phyloP scores from a whole-genome alignment of 2,113 vertebrate genomes.

The Cynopterus brachyotis region DNA sequence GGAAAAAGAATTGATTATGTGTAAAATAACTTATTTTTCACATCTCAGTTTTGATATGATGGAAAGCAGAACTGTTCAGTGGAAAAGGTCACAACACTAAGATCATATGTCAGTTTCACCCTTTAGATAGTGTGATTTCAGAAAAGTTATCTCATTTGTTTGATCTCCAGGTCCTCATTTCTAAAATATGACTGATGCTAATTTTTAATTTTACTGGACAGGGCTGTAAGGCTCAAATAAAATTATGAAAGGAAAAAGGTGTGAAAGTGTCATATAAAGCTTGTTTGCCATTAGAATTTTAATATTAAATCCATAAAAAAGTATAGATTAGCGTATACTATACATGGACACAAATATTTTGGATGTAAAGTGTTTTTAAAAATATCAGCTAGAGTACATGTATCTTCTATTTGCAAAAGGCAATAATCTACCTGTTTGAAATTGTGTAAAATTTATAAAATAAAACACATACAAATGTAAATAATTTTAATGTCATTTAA shows the following conservation, averaged over 20 bases:
- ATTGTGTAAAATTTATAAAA: background rate
- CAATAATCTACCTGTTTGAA: background rate
- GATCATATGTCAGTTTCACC: background rate
- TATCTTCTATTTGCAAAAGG: background rate
- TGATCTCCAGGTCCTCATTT: background rate
- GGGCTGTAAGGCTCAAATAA: background rate
- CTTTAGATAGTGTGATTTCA: background rate
- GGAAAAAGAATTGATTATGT: background rate
- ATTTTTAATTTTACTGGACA: background rate
- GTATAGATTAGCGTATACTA: background rate
- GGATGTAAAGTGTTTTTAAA: background rate
- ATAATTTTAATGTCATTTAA: background rate
- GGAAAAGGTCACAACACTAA: slow-evolving; percentile 6
- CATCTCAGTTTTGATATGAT: background rate
- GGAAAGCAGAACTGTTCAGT: background rate
- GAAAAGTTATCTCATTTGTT: background rate
- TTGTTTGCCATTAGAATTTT: background rate
- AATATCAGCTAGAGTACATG: background rate
- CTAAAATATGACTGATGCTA: slow-evolving; percentile 2
- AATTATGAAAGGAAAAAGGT: background rate
- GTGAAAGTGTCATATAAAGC: background rate
- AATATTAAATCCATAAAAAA: background rate
- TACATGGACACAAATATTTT: background rate
- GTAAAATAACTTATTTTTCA: slow-evolving; percentile 3
- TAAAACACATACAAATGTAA: background rate